Conservation (phyloP, 2,797 vertebrate genomes). For the Myiotriccus ornatus region DNA sequence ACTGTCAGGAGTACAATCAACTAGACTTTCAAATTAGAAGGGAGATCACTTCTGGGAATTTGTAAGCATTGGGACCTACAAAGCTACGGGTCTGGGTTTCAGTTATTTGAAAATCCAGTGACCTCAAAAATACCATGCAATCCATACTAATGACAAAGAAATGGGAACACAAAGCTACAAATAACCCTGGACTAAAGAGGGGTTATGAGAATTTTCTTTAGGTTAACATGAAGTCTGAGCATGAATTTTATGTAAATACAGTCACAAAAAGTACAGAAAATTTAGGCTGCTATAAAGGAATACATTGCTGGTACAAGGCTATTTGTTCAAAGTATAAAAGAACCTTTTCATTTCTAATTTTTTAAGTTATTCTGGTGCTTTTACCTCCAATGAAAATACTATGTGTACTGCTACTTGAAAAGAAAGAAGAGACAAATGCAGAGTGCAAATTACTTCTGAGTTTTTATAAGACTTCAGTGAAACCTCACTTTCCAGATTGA, state of each 20-base stretch:
- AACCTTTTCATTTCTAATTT: rapidly evolving
- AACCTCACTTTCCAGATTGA: background rate
- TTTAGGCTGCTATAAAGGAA: background rate
- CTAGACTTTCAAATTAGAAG: background rate
- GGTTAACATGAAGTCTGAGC: background rate
- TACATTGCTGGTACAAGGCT: background rate
- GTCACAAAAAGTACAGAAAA: background rate
- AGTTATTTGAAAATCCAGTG: background rate
- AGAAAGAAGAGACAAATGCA: background rate
- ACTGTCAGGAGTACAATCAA: background rate
- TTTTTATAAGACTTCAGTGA: background rate
- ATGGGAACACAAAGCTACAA: background rate
- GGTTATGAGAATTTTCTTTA: slow-evolving; percentile 12
- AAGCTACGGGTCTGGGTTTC: background rate
- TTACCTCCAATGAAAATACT: background rate
- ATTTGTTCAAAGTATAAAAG: background rate
- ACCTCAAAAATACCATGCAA: slow-evolving; percentile 19
- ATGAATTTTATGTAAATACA: background rate
- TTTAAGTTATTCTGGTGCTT: background rate
- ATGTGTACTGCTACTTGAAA: background rate
- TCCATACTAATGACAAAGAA: background rate
- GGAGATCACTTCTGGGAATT: background rate
- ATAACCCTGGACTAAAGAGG: background rate
- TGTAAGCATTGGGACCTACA: background rate
- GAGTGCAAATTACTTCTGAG: background rate